Evolutionary conservation across 2,797 vertebrate genomes (phyloP).

Genomic region (Neoniphon sammara): DNA sequence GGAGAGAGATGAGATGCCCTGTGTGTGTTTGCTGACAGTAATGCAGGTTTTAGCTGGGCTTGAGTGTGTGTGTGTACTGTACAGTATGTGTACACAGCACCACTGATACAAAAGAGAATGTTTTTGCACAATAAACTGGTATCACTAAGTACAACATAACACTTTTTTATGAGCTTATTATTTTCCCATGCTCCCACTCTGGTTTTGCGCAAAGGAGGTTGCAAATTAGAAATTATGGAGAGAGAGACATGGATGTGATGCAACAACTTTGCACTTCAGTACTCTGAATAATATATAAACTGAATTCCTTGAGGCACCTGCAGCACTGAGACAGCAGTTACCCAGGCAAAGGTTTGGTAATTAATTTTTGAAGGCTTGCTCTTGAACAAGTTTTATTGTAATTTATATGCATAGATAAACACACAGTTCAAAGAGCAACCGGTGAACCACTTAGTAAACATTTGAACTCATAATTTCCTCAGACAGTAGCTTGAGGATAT

Average conservation of each 20-base stretch:
- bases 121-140: no score
- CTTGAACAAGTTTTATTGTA: background rate
- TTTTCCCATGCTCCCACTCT: constrained; percentile 10
- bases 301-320: background rate
- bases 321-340: background rate
- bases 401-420: constrained; percentile 12
- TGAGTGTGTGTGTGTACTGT: background rate
- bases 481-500: constrained; percentile 47
- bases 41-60: background rate
- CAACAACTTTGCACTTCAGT: background rate
- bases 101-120: no score
- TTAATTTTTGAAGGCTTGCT: background rate
- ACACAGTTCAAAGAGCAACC: constrained; percentile 6
- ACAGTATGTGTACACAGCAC: no score
- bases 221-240: constrained; percentile 2
- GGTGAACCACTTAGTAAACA: constrained; percentile 5
- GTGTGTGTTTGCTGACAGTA: background rate
- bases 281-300: background rate
- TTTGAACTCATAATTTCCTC: constrained; percentile 21
- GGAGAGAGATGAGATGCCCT: background rate
- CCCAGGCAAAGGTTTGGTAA: background rate
- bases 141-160: no score
- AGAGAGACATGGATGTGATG: background rate
- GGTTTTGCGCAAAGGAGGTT: background rate
- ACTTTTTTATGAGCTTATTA: background rate